Evolutionary conservation across 2,888 invertebrate species (phyloP).

Genomic region (Neoaliturus tenellus): DNA sequence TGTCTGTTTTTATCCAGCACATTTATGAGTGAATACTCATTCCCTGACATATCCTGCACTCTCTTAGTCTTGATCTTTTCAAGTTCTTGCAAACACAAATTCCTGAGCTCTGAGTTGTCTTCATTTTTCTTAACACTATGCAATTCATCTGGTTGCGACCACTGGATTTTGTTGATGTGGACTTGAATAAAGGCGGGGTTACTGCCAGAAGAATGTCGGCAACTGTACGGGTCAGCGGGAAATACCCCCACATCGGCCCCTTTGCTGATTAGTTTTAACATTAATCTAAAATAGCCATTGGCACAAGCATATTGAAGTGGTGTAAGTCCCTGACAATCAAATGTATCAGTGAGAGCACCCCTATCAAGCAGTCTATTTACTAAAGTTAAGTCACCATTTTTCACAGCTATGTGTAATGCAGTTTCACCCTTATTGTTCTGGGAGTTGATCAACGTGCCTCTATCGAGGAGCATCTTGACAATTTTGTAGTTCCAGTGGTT

Average conservation of each 20-base stretch:
- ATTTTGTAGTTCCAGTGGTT: constrained; percentile 56
- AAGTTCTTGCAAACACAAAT: background rate
- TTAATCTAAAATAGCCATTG: background rate
- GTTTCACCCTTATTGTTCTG: constrained; percentile 37
- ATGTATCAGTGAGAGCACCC: constrained; percentile 12
- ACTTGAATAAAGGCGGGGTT: too few species aligned
- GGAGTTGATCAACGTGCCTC: constrained; percentile 16
- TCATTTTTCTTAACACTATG: background rate
- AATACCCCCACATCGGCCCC: constrained; percentile 18
- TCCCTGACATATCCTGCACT: background rate
- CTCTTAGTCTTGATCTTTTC: background rate
- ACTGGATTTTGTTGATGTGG: background rate
- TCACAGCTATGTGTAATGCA: constrained; percentile 42
- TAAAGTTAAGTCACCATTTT: constrained; percentile 6
- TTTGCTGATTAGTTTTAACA: constrained; percentile 3
- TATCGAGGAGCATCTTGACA: constrained; percentile 37
- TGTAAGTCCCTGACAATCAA: constrained; percentile 2
- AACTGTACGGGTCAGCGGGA: background rate
- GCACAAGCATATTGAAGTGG: constrained; percentile 21
- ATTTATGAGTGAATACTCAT: background rate
- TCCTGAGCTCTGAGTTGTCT: background rate
- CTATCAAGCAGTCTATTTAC: constrained; percentile 8
- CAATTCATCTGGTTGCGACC: background rate
- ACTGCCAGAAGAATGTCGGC: background rate
- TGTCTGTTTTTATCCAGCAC: background rate